phyloP scores from a whole-genome alignment of 2,797 vertebrate species.

The Fundulus diaphanus region DNA sequence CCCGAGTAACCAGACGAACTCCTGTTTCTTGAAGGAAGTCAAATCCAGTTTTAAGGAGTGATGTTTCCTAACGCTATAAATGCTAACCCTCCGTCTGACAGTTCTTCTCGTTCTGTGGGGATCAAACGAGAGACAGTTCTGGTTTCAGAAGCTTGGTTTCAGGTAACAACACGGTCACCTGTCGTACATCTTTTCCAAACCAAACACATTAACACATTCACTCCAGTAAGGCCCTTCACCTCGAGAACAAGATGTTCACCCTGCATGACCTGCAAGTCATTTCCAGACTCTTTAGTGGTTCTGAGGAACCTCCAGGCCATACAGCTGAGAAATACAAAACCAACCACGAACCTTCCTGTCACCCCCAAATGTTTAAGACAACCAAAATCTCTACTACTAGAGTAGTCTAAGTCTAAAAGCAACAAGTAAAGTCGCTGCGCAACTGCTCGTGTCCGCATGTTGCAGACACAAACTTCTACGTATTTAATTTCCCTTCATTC shows the following conservation, averaged over 20 bases:
- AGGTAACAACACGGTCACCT: conserved; percentile 32
- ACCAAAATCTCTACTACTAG: not conserved
- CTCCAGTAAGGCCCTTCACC: conserved; percentile 27
- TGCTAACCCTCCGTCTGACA: conserved; percentile 4
- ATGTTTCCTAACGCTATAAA: not conserved
- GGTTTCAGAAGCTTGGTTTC: conserved; percentile 60
- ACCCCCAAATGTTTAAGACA: conserved; percentile 15
- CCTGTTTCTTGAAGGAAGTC: conserved; percentile 6
- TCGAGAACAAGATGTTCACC: conserved; percentile 23
- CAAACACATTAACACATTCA: conserved; percentile 58
- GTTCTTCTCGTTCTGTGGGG: not conserved
- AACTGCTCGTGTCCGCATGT: not conserved
- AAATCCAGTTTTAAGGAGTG: conserved; percentile 5
- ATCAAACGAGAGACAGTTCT: conserved; percentile 43
- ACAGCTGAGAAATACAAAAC: conserved; percentile 33
- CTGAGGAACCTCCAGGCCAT: conserved; percentile 24
- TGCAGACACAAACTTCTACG: not conserved
- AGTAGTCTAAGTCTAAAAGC: too few species aligned
- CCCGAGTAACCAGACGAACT: conserved; percentile 25
- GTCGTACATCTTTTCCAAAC: conserved; percentile 18
- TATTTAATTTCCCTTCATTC: not conserved
- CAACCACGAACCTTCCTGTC: conserved; percentile 34
- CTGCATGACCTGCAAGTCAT: conserved; percentile 26
- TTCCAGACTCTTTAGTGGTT: conserved; percentile 44
- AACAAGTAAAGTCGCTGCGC: not conserved